Percentiles rank a stretch among this genome's conserved stretches.
These are phyloP conservation scores for Holotrichia oblita DNA, from an alignment of 1,140 invertebrate genomes.

Conservation along the genomic window DNA sequence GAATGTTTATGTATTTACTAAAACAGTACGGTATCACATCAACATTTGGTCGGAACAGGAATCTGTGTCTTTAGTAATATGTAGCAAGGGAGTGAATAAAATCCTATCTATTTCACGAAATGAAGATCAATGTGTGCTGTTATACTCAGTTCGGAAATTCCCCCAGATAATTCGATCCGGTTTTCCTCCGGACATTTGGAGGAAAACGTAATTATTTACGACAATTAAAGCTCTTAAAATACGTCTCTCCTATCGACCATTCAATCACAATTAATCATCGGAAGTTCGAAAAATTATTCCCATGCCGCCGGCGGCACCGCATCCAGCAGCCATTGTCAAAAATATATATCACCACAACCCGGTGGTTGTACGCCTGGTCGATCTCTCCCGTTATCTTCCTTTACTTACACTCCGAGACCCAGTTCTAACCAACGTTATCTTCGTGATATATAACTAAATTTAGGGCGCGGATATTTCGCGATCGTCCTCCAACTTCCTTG, in stretches of 20 bases:
- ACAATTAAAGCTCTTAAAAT: conserved; percentile 6
- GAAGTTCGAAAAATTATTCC: conserved; percentile 28
- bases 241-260: not conserved
- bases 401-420: too few relatives aligned
- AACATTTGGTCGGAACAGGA: too few relatives aligned
- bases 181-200: too few relatives aligned
- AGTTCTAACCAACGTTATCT: conserved; percentile 37
- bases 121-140: too few relatives aligned
- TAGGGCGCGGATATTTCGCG: not conserved
- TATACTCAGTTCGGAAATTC: too few relatives aligned
- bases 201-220: not conserved
- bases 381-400: not conserved
- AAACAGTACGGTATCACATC: too few relatives aligned
- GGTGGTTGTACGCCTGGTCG: not conserved
- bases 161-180: too few relatives aligned
- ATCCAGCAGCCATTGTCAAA: conserved; percentile 2
- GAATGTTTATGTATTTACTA: too few relatives aligned
- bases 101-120: too few relatives aligned
- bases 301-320: too few relatives aligned
- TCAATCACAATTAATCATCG: conserved; percentile 27
- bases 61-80: too few relatives aligned
- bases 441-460: conserved; percentile 40
- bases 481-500: not conserved
- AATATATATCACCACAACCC: conserved; percentile 16
- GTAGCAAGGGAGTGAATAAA: too few relatives aligned